Base-by-base conservation (phyloP, 1,140 invertebrate genomes). In the Acromyrmex heyeri region DNA sequence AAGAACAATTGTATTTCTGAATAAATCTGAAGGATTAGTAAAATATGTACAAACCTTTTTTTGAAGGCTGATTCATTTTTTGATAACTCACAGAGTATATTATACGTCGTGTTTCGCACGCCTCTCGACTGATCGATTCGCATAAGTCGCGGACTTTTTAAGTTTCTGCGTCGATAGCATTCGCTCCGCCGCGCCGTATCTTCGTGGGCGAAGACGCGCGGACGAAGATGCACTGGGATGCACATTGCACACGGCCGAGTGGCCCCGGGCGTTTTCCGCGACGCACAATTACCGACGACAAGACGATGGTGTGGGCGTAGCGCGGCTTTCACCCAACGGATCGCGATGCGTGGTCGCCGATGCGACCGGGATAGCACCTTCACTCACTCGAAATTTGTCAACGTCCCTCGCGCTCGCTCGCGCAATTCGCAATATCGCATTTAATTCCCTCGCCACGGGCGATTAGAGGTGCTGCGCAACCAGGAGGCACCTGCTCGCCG, bases 321-420 rank as follows among this genome's bases (percentile, higher is more conserved):
- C 78, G 61, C 50, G 38, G 85, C 88, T 90, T 90, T 90, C 88
- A 87, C 85, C 77, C 78, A 53, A 77, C 72, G 78, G 75, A 61
- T 64, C 85, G 87, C 55, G 61, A 65, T 50, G 61, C 67, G 72
- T 67, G 53, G 38, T 89, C 86, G 73, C 81, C 73, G 69, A 81
- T 86, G 62, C 50, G 67, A n/a, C 48, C 24, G 14, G 12, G 50
- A 73, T 73, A 53, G 34, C 12, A 38, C 61, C 34, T 79, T 48
- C 65, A 55, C 59, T 79, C 73, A 53, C 48, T 72, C 70, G 87
- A 88, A 89, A 89, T 65, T 83, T 83, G 79, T 83, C 79, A 83
- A 83, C 38, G 69, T 83, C 79, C n/a, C 79, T 73, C 79, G 55
- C 21, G 59, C 8, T 10, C 75, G 73, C 2, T 48, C 73, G 59